phyloP scores from a whole-genome alignment of 2,113 vertebrate species.

The Chauna torquata region DNA sequence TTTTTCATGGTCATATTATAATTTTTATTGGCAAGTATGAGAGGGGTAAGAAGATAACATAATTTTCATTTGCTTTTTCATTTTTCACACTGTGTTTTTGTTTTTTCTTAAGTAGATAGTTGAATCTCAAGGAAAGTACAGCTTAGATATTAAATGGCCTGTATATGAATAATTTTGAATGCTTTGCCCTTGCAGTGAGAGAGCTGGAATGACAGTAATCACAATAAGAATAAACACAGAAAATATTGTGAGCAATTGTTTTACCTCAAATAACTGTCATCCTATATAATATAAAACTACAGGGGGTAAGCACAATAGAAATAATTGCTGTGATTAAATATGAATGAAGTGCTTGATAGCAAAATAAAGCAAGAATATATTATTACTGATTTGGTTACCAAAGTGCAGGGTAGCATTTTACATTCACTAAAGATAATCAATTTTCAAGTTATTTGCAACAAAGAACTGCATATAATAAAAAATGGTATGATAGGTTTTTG shows the following conservation, averaged over 20 bases:
- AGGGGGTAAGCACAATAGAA: neutral
- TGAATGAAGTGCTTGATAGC: neutral
- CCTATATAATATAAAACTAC: neutral
- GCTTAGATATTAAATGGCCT: neutral
- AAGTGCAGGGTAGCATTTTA: neutral
- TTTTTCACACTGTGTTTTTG: neutral
- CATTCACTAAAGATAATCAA: neutral
- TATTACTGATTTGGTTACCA: neutral
- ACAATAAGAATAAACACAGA: slow-evolving; percentile 12
- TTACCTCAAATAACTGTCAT: slow-evolving; percentile 44
- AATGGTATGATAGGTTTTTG: neutral
- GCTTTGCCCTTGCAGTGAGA: neutral
- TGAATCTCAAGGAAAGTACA: neutral
- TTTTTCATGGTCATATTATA: neutral
- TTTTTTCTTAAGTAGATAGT: neutral
- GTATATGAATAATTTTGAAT: neutral
- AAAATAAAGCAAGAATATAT: neutral
- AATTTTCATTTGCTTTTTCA: neutral
- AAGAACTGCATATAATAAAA: neutral
- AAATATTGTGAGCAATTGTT: slow-evolving; percentile 30
- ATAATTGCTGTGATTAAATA: slow-evolving; percentile 39
- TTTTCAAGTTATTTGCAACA: neutral
- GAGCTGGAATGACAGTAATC: neutral
- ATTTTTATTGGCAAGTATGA: neutral
- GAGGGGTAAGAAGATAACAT: neutral